Percentiles rank a stretch among this genome's conserved stretches.
Conservation (phyloP, 2,888 invertebrate species). For the Ligdia adustata region DNA sequence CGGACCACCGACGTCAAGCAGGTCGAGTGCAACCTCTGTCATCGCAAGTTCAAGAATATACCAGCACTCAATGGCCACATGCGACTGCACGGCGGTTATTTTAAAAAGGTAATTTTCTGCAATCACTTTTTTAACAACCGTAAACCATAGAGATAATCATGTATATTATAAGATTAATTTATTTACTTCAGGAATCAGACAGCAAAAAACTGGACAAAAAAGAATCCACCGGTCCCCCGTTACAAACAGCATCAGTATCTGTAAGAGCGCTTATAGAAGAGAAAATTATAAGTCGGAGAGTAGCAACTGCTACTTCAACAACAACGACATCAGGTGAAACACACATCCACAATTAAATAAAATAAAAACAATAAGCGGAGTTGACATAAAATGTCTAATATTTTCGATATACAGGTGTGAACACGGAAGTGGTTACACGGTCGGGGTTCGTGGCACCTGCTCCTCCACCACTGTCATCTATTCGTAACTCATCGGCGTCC, state of each 20-base stretch:
- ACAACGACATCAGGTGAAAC: no score
- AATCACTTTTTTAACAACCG: background rate
- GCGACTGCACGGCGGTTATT: conserved; percentile 98
- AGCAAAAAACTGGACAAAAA: conserved; percentile 94
- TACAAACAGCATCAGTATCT: conserved; percentile 96
- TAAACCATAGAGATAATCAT: background rate
- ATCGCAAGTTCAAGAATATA: conserved; percentile 98
- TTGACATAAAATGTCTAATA: background rate
- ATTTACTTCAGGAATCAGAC: conserved; percentile 88
- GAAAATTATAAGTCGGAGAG: conserved; percentile 95
- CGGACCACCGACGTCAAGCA: conserved; percentile 89
- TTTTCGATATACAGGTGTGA: conserved; percentile 49
- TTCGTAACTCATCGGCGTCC: conserved; percentile 63
- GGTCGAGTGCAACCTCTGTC: conserved; percentile 97
- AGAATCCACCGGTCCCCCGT: conserved; percentile 91
- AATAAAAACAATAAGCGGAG: background rate
- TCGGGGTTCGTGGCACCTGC: conserved; percentile 74
- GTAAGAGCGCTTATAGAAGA: conserved; percentile 96
- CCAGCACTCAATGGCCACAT: conserved; percentile 99
- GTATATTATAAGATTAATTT: background rate
- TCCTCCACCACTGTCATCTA: conserved; percentile 71
- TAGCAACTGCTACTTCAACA: conserved; percentile 70
- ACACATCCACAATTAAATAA: conserved; percentile 48
- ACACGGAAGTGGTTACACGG: conserved; percentile 57
- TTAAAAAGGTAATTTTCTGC: conserved; percentile 89